phyloP scores from a whole-genome alignment of 2,888 invertebrate species.

The Papilio elwesi region DNA sequence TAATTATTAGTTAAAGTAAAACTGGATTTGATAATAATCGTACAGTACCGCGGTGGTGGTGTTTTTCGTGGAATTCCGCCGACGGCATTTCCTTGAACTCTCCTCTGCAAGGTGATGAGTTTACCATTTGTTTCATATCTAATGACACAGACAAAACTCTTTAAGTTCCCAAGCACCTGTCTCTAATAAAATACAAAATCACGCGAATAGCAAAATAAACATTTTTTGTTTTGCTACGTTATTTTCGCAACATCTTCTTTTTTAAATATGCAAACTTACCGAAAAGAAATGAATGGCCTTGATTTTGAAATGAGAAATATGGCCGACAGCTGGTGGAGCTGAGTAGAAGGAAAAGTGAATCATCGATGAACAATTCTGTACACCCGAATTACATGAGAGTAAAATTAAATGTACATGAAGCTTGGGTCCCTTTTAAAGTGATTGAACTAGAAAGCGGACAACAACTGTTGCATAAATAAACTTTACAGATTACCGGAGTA shows the following conservation, averaged over 20 bases:
- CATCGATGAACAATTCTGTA: not conserved
- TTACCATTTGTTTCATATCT: slow-evolving; percentile 8
- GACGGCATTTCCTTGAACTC: not conserved
- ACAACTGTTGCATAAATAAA: not conserved
- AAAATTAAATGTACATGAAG: not conserved
- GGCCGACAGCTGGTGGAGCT: slow-evolving; percentile 24
- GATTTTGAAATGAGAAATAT: slow-evolving; percentile 32
- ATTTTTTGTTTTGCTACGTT: slow-evolving; percentile 22
- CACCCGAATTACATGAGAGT: not conserved
- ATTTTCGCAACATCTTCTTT: slow-evolving; percentile 23
- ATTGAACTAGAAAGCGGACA: not conserved
- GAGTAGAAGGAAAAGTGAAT: slow-evolving; percentile 12
- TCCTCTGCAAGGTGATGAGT: not conserved
- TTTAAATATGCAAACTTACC: slow-evolving; percentile 12
- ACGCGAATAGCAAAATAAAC: slow-evolving; percentile 17
- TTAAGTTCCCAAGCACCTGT: slow-evolving; percentile 26
- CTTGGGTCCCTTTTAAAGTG: not conserved
- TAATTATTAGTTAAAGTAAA: too few species aligned
- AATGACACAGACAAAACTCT: slow-evolving; percentile 5
- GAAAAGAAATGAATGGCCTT: slow-evolving; percentile 24
- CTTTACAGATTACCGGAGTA: too few species aligned
- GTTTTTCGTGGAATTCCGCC: not conserved
- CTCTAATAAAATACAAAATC: slow-evolving; percentile 27
- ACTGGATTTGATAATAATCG: too few species aligned
- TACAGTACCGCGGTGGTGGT: too few species aligned